Percentiles rank a stretch among this genome's conserved stretches.
phyloP scores from a whole-genome alignment of 2,113 vertebrate genomes.

The Naja naja region DNA sequence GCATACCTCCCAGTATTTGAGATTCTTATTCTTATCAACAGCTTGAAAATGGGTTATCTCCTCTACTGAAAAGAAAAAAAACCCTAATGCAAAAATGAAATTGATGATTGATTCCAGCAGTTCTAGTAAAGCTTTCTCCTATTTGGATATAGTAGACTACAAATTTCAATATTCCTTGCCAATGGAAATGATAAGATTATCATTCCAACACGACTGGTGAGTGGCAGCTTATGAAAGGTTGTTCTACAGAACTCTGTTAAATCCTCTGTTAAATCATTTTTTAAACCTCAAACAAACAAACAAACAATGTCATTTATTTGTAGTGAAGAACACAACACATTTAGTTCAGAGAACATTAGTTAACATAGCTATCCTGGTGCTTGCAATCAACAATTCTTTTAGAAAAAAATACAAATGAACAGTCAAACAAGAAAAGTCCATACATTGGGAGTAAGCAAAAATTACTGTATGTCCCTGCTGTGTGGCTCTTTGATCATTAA shows the following conservation, averaged over 20 bases:
- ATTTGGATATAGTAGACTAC: neutral
- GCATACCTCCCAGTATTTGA: neutral
- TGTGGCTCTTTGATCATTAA: conserved; percentile 58
- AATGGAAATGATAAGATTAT: neutral
- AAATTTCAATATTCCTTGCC: neutral
- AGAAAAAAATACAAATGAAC: conserved; percentile 54
- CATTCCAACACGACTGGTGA: neutral
- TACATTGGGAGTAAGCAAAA: conserved; percentile 37
- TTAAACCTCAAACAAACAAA: neutral
- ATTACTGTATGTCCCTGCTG: conserved; percentile 35
- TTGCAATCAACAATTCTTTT: conserved; percentile 54
- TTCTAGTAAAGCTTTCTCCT: neutral
- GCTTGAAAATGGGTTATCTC: neutral
- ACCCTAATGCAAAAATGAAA: neutral
- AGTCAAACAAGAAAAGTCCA: conserved; percentile 50
- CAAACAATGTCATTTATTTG: neutral
- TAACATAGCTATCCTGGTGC: conserved; percentile 47
- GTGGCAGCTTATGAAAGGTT: neutral
- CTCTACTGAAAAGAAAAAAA: neutral
- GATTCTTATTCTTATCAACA: neutral
- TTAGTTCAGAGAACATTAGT: neutral
- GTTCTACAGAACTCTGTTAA: neutral
- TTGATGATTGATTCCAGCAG: neutral
- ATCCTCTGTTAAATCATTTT: neutral
- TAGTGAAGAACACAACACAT: neutral